Evolutionary conservation across 2,113 vertebrate species (phyloP).

Genomic region (Phrynosoma platyrhinos): DNA sequence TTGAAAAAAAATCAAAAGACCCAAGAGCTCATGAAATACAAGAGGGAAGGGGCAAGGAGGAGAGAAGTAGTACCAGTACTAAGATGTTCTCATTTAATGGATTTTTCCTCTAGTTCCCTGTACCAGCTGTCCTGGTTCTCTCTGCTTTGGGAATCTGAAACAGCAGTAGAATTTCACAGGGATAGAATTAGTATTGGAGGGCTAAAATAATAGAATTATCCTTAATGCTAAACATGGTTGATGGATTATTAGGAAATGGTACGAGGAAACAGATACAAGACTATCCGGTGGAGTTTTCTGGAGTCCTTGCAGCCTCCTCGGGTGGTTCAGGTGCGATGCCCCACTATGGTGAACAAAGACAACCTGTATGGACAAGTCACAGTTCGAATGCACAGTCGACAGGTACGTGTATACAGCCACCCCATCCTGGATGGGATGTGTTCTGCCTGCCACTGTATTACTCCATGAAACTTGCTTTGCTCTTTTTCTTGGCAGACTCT

Average conservation of each 20-base stretch:
- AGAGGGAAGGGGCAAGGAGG: too few relatives aligned
- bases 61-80: too few relatives aligned
- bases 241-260: constrained; percentile 88
- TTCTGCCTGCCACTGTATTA: fast-evolving
- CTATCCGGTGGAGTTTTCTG: constrained; percentile 88
- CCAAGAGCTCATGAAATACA: too few relatives aligned
- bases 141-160: background rate
- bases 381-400: constrained; percentile 89
- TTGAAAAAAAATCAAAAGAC: too few relatives aligned
- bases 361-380: constrained; percentile 94
- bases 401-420: constrained; percentile 77
- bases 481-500: constrained; percentile 76
- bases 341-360: constrained; percentile 81
- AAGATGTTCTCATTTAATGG: background rate
- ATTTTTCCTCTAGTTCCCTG: too few relatives aligned
- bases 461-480: fast-evolving
- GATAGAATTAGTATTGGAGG: background rate
- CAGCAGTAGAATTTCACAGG: background rate
- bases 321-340: constrained; percentile 88
- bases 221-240: background rate
- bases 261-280: constrained; percentile 88
- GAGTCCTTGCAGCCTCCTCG: constrained; percentile 88
- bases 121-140: background rate
- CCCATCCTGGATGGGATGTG: fast-evolving
- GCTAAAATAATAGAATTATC: background rate